Percentiles rank a stretch among this genome's conserved stretches.
These are phyloP conservation scores for Ormyrus pomaceus DNA, from an alignment of 2,888 invertebrate species.

Conservation along the genomic window DNA sequence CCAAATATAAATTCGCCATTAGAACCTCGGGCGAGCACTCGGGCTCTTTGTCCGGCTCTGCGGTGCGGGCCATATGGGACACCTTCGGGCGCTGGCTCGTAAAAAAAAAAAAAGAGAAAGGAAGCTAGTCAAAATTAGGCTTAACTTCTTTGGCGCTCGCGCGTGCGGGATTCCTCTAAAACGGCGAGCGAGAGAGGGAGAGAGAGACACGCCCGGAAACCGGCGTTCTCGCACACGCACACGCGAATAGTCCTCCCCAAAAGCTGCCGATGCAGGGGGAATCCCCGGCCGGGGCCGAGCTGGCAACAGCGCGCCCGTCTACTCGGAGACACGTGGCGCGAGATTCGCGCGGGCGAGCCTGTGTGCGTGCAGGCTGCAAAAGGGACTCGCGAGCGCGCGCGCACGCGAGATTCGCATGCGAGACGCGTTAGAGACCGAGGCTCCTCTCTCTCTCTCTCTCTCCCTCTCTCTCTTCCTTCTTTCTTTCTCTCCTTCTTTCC, in stretches of 20 bases:
- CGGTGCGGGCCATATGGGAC: slow-evolving; percentile 38
- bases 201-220: slow-evolving; percentile 43
- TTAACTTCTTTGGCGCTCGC: slow-evolving; percentile 28
- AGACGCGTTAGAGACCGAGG: not conserved
- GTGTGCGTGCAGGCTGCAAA: slow-evolving; percentile 16
- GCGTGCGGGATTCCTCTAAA: slow-evolving; percentile 34
- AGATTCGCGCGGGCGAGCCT: not conserved
- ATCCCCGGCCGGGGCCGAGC: slow-evolving; percentile 8
- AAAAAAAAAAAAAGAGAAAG: slow-evolving; percentile 36
- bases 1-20: slow-evolving; percentile 45
- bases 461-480: slow-evolving; percentile 13
- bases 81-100: slow-evolving; percentile 2
- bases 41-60: slow-evolving; percentile 39
- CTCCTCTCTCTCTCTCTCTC: not conserved
- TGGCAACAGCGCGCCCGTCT: slow-evolving; percentile 35
- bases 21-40: slow-evolving; percentile 2
- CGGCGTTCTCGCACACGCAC: slow-evolving; percentile 1
- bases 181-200: not conserved
- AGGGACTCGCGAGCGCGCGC: slow-evolving; percentile 36
- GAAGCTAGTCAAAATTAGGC: slow-evolving; percentile 50
- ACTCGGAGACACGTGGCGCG: slow-evolving; percentile 45
- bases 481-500: not conserved
- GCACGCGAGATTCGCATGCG: slow-evolving; percentile 23
- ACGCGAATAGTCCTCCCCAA: not conserved
- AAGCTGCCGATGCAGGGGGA: slow-evolving; percentile 26